Conservation (phyloP, 2,888 invertebrate species). For the Lepeophtheirus nordmannii region DNA sequence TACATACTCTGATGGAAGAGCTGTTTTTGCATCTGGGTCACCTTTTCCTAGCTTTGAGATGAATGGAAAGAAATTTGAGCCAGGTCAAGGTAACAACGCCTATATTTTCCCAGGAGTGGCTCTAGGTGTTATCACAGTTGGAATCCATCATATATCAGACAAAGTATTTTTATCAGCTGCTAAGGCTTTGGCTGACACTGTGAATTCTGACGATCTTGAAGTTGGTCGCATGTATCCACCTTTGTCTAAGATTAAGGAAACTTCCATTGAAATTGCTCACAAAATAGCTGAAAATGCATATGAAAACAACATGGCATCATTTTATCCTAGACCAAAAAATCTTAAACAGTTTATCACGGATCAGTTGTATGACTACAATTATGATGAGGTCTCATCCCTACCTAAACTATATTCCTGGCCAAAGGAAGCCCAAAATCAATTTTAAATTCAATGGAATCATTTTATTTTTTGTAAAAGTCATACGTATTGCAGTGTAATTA, state of each 20-base stretch:
- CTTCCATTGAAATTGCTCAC: slow-evolving; percentile 46
- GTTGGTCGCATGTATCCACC: slow-evolving; percentile 85
- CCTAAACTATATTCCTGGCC: slow-evolving; percentile 32
- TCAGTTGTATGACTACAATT: slow-evolving; percentile 35
- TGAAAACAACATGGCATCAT: slow-evolving; percentile 34
- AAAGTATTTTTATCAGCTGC: slow-evolving; percentile 86
- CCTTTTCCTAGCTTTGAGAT: slow-evolving; percentile 50
- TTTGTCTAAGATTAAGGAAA: slow-evolving; percentile 58
- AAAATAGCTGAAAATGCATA: slow-evolving; percentile 38
- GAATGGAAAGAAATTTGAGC: slow-evolving; percentile 60
- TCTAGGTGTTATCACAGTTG: slow-evolving; percentile 77
- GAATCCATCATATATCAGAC: slow-evolving; percentile 82
- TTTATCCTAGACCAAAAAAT: slow-evolving; percentile 41
- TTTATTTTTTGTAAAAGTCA: not conserved
- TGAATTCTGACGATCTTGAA: slow-evolving; percentile 59
- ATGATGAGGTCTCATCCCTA: slow-evolving; percentile 29
- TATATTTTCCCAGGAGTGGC: slow-evolving; percentile 92
- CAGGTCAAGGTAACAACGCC: slow-evolving; percentile 95
- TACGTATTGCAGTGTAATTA: too few species aligned
- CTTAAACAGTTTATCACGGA: slow-evolving; percentile 38
- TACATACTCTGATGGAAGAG: slow-evolving; percentile 55
- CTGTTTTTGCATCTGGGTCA: slow-evolving; percentile 42
- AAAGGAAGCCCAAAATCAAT: slow-evolving; percentile 17
- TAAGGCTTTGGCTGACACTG: slow-evolving; percentile 60
- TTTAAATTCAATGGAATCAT: not conserved